Evolutionary conservation across 2,888 invertebrate species (phyloP).

Genomic region (Bembecia ichneumoniformis): DNA sequence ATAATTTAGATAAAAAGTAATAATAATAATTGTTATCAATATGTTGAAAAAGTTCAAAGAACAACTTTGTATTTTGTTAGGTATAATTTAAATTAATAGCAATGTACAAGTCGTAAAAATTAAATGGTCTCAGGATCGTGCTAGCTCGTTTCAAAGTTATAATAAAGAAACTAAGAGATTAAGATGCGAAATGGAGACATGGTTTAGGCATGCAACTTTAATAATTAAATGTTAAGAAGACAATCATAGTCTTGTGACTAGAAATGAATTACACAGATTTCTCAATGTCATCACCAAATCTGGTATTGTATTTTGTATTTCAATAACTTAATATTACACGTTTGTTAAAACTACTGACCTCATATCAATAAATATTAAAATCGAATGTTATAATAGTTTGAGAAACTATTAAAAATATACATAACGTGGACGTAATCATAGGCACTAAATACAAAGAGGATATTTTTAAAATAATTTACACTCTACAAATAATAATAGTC

Average conservation of each 20-base stretch:
- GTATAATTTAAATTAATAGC: no score
- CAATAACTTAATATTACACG: conserved; percentile 41
- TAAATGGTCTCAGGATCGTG: not conserved
- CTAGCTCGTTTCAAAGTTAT: not conserved
- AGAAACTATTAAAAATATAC: conserved; percentile 54
- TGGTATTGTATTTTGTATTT: conserved; percentile 38
- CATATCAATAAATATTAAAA: conserved; percentile 64
- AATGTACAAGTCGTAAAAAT: no score
- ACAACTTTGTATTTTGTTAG: no score
- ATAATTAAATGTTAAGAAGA: conserved; percentile 40
- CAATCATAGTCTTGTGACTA: conserved; percentile 66
- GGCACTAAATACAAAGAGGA: conserved; percentile 55
- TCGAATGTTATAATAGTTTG: conserved; percentile 48
- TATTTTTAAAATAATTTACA: conserved; percentile 61
- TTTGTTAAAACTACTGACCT: conserved; percentile 58
- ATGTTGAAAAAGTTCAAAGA: no score
- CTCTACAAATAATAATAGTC: conserved; percentile 52
- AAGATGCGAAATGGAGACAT: conserved; percentile 16
- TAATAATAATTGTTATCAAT: no score
- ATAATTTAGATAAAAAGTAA: no score
- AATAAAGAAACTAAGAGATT: not conserved
- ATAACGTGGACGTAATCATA: conserved; percentile 58
- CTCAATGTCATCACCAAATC: conserved; percentile 38
- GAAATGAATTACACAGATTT: conserved; percentile 59
- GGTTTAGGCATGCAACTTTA: conserved; percentile 23